Evolutionary conservation across 2,113 vertebrate genomes (phyloP), one percentile per base, ranked within the genome.

Genomic region (Grammomys surdaster): DNA sequence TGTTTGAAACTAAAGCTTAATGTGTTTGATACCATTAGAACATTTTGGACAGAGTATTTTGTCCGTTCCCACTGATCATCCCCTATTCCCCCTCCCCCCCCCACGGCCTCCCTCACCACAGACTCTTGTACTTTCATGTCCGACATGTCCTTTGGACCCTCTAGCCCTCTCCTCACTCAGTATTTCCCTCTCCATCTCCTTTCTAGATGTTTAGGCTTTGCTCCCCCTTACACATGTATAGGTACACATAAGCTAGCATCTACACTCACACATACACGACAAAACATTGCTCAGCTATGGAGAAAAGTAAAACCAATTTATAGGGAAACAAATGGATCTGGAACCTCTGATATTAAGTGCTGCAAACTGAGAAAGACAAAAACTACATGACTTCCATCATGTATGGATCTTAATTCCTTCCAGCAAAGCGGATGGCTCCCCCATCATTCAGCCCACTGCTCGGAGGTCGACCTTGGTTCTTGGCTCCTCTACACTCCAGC

Each of bases 11-110:
- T 78, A 51, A 33, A 4, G 48, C 51, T 33, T 51, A 51, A 8
- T 17, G 12, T 9, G 7, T 33, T 78, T 33, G 46, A 78, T 48
- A 51, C 31, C 48, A 36, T 54, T 54, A 78, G 48, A 36, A 78
- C 31, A 2, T 54, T 78, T 78, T 54, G 76, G 48, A 33, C 46
- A 54, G 31, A 10, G 1, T 33, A 17, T 19, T 51, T 77, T 77
- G 17, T 11, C 4, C 77, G 11, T 36, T 31, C 5, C 4, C 3
- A 3, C 31, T 80, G 48, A 54, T 48, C 2, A 17, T 10, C 8
- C 14, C 48, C 28, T 80, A 20, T 31, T 33, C 48, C 14, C 3
- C 3, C 4, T 69, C 14, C 0, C 0, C 0, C 0, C 46, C 76
- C 14, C 12, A 11, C 33, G 31, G 16, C 28, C 28, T 33, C 16